Base-by-base conservation (phyloP, 2,888 invertebrate genomes). In the Nectonema munidae region DNA sequence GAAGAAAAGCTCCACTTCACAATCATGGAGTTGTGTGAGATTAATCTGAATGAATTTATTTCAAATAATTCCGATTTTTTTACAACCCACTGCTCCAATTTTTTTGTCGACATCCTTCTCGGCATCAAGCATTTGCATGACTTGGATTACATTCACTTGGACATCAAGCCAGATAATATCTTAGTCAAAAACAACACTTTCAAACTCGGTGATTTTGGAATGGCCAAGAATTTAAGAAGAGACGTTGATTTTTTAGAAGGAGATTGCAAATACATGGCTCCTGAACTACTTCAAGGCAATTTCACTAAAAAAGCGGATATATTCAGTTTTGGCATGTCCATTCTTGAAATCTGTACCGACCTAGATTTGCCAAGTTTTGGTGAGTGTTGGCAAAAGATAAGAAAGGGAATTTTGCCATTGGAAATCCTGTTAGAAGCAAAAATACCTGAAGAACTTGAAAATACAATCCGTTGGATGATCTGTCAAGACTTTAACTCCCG, bases 111-210 rank as follows among this genome's bases (percentile, higher is more conserved):
- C 15, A 18, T 29, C 13, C 44, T 29, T 21, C 9, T 4, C 15
- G 69, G 66, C 14, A 50, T 71, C 2, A 62, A 67, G 46, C 66
- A 67, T 48, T 54, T 72, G 16, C 71, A 71, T 49, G 62, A 63
- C 42, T 59, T 63, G 37, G 61, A 66, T 49, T 56, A 69, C 21
- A 59, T 71, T 21, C 71, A 71, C 50, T 58, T 71, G 52, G 71
- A 71, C 54, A 67, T 72, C 25, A 71, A 72, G 52, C 65, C 70
- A 32, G 70, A 68, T 38, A 71, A 72, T 52, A 68, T 72, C 37
- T 63, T 71, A 47, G 61, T 71, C 40, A 61, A 60, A 42, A 62
- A 66, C 47, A 63, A 63, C 17, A 49, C 57, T 13, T 71, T 66
- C 50, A 71, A 72, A 51, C 55, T 72, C 2, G 66, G 66, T 28